Base-by-base conservation (phyloP, 1,140 invertebrate species). In the Eurosta solidaginis region DNA sequence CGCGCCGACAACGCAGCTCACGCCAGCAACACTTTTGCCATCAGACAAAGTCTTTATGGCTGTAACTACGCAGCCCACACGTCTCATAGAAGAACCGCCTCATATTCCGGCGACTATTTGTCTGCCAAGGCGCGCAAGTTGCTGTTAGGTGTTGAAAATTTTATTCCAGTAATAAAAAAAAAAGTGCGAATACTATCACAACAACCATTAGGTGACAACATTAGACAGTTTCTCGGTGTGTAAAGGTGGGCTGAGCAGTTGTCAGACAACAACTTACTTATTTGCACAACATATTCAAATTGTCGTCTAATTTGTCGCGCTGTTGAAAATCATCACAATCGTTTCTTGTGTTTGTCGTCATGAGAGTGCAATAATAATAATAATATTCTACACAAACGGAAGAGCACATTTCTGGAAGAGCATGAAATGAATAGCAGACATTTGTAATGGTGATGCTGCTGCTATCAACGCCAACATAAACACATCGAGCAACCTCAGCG, bases 151-250 rank as follows among this genome's bases (percentile, higher is more conserved):
- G 59, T 40, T 40, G 59, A 40, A 68, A 68, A 33, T 40, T 68
- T 68, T 68, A 54, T 68, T 68, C 59, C 59, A 68, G 59, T 33
- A 68, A 68, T 68, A 68, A 68, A 68, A n/a, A n/a, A n/a, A 68
- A 40, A 33, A 40, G n/a, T 29, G 59, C n/a, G 9, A 33, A 29
- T 20, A 12, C 54, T 17, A 59, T 59, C 54, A 59, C 20, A 20
- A 17, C 59, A 25, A n/a, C 12, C 9, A 25, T 10, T 25, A n/a
- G n/a, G n/a, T n/a, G n/a, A n/a, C n/a, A 52, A 12, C 45, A 17
- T n/a, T n/a, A 47, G n/a, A 12, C 45, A 47, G 45, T n/a, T 4
- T 47, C 45, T 49, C n/a, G 3, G 17, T 10, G 59, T n/a, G 22
- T 17, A 4, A 68, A 68, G 20, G 54, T 63, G 54, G 54, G 22